Conservation (phyloP, 2,888 invertebrate genomes). For the Zygaena filipendulae region DNA sequence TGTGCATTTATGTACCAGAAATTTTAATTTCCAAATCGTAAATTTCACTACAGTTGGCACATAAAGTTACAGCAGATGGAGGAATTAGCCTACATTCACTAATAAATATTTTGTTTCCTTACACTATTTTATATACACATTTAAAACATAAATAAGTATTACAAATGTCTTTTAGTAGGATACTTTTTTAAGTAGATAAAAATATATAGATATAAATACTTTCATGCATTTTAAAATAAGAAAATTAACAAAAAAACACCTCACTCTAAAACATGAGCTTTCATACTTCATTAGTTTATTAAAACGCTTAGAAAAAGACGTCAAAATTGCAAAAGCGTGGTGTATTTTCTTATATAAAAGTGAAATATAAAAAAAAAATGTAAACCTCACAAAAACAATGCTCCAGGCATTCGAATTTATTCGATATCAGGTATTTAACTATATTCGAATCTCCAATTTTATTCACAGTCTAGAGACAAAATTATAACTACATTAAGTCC, state of each 20-base stretch:
- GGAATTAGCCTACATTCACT: conserved; percentile 30
- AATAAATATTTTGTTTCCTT: too few species aligned
- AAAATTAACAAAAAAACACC: too few species aligned
- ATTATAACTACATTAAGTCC: conserved; percentile 33
- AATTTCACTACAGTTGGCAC: conserved; percentile 53
- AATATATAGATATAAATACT: conserved; percentile 24
- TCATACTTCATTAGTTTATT: too few species aligned
- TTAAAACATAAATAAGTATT: conserved; percentile 19
- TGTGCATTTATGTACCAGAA: too few species aligned
- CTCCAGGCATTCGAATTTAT: conserved; percentile 53
- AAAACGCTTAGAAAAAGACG: too few species aligned
- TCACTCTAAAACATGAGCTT: too few species aligned
- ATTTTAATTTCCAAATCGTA: too few species aligned
- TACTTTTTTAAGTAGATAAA: conserved; percentile 15
- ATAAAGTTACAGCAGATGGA: conserved; percentile 26
- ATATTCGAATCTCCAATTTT: too few species aligned
- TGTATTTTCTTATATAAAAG: conserved; percentile 33
- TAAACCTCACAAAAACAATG: conserved; percentile 46
- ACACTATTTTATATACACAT: too few species aligned
- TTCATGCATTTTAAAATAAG: too few species aligned
- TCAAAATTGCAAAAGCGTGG: too few species aligned
- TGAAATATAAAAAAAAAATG: conserved; percentile 41
- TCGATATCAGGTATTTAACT: too few species aligned
- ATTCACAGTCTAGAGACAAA: conserved; percentile 48
- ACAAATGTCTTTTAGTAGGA: conserved; percentile 13